phyloP scores from a whole-genome alignment of 2,113 vertebrate species.

The Heterocephalus glaber region DNA sequence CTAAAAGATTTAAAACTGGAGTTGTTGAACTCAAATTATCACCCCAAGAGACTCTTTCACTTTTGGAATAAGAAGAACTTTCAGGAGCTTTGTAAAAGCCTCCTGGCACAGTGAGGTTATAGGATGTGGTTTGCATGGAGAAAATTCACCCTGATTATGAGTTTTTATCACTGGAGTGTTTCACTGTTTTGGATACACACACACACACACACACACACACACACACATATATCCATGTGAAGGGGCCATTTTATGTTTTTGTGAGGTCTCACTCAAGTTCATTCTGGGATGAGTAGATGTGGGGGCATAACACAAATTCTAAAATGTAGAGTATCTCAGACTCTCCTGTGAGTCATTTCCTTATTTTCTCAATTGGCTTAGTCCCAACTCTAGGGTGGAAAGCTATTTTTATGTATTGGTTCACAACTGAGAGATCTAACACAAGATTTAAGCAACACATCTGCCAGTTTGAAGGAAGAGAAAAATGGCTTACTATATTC shows the following conservation, averaged over 20 bases:
- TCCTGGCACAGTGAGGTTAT: not conserved
- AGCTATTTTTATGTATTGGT: conserved; percentile 66
- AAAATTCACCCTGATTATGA: not conserved
- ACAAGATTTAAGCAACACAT: conserved; percentile 26
- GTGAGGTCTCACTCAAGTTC: conserved; percentile 1
- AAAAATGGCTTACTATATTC: not conserved
- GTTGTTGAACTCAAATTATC: not conserved
- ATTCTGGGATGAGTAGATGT: conserved; percentile 7
- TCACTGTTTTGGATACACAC: not conserved
- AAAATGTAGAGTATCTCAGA: conserved; percentile 42
- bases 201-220: too few relatives aligned
- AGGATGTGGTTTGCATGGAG: not conserved
- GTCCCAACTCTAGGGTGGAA: conserved; percentile 37
- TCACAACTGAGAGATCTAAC: conserved; percentile 59
- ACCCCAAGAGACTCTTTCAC: not conserved
- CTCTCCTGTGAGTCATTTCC: conserved; percentile 69
- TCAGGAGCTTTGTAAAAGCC: not conserved
- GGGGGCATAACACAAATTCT: not conserved
- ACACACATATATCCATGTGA: not conserved
- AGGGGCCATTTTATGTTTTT: not conserved
- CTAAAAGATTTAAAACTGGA: not conserved
- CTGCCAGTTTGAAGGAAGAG: not conserved
- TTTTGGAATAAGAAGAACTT: not conserved
- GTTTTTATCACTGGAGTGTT: not conserved
- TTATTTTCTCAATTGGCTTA: conserved; percentile 67